A percentile compares a stretch with the other conserved stretches of the same genome.
Evolutionary conservation across 1,140 invertebrate genomes (phyloP).

Genomic region (Drosophila pruinosa): DNA sequence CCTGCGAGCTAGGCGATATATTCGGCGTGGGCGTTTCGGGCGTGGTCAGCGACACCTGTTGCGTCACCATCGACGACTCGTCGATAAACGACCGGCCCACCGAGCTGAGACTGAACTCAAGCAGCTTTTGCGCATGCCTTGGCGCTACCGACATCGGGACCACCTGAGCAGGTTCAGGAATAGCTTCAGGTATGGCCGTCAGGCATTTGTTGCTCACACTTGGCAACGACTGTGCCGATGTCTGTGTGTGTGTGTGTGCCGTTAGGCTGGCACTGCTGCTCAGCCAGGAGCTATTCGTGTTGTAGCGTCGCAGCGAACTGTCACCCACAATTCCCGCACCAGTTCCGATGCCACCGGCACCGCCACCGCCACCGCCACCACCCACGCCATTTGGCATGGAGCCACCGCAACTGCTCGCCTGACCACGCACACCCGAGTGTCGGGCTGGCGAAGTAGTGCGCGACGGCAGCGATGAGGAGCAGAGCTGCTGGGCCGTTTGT

Average conservation of each 20-base stretch:
- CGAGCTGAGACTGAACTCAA: conserved; percentile 80
- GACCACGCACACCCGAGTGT: conserved; percentile 85
- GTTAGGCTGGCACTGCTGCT: conserved; percentile 67
- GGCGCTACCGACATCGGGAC: not conserved
- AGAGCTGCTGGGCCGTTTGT: conserved; percentile 87
- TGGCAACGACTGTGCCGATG: conserved; percentile 49
- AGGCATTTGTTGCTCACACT: conserved; percentile 69
- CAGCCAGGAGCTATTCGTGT: conserved; percentile 59
- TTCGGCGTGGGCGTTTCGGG: conserved; percentile 85
- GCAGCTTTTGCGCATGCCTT: conserved; percentile 53
- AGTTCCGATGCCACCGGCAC: not conserved
- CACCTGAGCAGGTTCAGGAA: conserved; percentile 50
- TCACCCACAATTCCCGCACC: conserved; percentile 83
- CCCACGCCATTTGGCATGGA: conserved; percentile 62
- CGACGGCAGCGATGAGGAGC: conserved; percentile 87
- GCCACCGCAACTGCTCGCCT: conserved; percentile 41
- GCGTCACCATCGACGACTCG: conserved; percentile 46
- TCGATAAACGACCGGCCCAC: conserved; percentile 82
- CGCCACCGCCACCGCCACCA: not conserved
- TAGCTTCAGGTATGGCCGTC: conserved; percentile 74
- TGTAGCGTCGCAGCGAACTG: conserved; percentile 83
- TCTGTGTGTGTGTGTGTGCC: conserved; percentile 38
- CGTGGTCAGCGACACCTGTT: conserved; percentile 83
- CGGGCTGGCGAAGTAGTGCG: conserved; percentile 88
- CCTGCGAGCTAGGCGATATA: conserved; percentile 84